Evolutionary conservation across 2,113 vertebrate genomes (phyloP).

Genomic region (Dendropsophus ebraccatus): DNA sequence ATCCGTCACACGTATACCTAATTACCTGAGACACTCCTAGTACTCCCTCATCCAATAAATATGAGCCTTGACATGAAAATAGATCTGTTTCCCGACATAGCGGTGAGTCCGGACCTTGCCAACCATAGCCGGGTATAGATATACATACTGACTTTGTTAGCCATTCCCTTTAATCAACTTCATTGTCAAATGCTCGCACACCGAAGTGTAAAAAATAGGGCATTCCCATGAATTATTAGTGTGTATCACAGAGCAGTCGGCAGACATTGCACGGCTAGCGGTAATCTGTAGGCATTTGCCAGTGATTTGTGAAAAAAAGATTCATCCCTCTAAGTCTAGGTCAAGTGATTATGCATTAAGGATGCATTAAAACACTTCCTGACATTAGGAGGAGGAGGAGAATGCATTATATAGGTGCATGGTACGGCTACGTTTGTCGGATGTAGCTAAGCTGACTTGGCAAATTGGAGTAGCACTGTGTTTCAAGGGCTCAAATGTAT

Average conservation of each 20-base stretch:
- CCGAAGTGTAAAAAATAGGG: neutral
- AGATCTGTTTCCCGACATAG: conserved; percentile 38
- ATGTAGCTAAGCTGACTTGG: neutral
- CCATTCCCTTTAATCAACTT: neutral
- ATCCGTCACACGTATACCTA: conserved; percentile 35
- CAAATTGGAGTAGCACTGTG: neutral
- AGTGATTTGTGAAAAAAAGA: neutral
- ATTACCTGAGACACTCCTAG: conserved; percentile 43
- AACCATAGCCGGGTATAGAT: neutral
- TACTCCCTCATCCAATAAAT: conserved; percentile 49
- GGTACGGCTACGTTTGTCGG: neutral
- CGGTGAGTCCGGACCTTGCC: conserved; percentile 10
- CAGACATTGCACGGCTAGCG: neutral
- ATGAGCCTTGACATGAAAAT: conserved; percentile 52
- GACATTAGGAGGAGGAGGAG: neutral
- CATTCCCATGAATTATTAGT: conserved; percentile 24
- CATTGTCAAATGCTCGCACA: neutral
- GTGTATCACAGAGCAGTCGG: conserved; percentile 12
- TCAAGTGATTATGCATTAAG: neutral
- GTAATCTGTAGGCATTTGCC: neutral
- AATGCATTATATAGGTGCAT: neutral
- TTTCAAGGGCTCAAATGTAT: neutral
- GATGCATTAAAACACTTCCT: neutral
- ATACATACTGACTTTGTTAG: neutral
- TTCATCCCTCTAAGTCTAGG: neutral